Evolutionary conservation across 2,113 vertebrate species (phyloP).

Genomic region (Nymphicus hollandicus): DNA sequence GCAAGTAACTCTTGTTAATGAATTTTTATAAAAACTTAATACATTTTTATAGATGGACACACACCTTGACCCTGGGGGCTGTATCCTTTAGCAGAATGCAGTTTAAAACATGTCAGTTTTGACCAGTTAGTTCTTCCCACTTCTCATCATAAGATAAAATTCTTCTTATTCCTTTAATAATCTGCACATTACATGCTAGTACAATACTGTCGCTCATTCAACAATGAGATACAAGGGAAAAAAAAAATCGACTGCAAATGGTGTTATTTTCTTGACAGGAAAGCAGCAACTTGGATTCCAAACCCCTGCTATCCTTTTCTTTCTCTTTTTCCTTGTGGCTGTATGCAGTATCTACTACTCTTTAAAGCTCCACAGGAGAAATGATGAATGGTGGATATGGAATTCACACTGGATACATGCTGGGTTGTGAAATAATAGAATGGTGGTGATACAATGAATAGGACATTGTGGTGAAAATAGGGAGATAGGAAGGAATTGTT

Average conservation of each 20-base stretch:
- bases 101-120: neutral
- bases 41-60: neutral
- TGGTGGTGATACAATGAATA: neutral
- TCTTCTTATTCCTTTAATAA: neutral
- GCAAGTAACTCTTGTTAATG: neutral
- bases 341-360: neutral
- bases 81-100: neutral
- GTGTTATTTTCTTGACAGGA: neutral
- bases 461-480: neutral
- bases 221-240: neutral
- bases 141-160: neutral
- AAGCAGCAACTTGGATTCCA: neutral
- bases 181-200: neutral
- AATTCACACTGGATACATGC: neutral
- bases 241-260: neutral
- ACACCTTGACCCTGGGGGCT: neutral
- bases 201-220: neutral
- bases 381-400: neutral
- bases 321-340: neutral
- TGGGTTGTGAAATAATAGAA: neutral
- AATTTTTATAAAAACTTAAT: neutral
- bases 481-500: neutral
- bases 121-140: neutral
- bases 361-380: neutral
- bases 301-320: neutral